Conservation (phyloP, 1,140 invertebrate genomes). For the Grapholita molesta region DNA sequence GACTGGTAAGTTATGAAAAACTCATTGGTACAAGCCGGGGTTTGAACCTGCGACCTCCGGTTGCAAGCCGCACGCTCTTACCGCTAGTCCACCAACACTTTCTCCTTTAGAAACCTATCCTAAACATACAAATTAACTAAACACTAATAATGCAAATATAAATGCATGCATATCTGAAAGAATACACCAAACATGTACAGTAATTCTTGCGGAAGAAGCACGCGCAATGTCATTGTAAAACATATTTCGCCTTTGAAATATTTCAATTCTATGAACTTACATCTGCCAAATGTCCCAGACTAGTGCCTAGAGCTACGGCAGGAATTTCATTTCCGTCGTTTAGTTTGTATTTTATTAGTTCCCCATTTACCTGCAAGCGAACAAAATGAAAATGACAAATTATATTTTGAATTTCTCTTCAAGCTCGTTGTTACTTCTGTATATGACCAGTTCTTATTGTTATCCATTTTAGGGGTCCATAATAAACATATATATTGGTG, state of each 20-base stretch:
- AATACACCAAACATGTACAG: background rate
- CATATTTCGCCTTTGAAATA: background rate
- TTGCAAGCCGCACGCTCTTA: too few relatives aligned
- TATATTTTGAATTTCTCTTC: background rate
- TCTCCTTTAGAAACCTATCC: too few relatives aligned
- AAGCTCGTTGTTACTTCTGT: background rate
- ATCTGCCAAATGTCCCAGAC: slow-evolving; percentile 53
- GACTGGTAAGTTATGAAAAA: too few relatives aligned
- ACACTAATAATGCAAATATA: too few relatives aligned
- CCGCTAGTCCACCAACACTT: too few relatives aligned
- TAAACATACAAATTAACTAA: too few relatives aligned
- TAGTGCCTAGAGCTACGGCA: slow-evolving; percentile 55
- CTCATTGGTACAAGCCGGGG: too few relatives aligned
- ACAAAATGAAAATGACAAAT: slow-evolving; percentile 4
- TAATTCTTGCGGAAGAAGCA: background rate
- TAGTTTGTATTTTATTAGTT: slow-evolving; percentile 30
- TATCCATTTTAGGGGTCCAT: too few relatives aligned
- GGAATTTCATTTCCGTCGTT: slow-evolving; percentile 59
- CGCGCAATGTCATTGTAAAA: background rate
- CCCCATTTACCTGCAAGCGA: slow-evolving; percentile 28
- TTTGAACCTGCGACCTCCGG: too few relatives aligned
- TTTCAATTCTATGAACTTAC: slow-evolving; percentile 36
- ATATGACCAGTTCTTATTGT: too few relatives aligned
- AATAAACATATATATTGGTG: background rate
- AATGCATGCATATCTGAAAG: too few relatives aligned